Conservation (phyloP, 2,113 vertebrate genomes). For the Pandion haliaetus region DNA sequence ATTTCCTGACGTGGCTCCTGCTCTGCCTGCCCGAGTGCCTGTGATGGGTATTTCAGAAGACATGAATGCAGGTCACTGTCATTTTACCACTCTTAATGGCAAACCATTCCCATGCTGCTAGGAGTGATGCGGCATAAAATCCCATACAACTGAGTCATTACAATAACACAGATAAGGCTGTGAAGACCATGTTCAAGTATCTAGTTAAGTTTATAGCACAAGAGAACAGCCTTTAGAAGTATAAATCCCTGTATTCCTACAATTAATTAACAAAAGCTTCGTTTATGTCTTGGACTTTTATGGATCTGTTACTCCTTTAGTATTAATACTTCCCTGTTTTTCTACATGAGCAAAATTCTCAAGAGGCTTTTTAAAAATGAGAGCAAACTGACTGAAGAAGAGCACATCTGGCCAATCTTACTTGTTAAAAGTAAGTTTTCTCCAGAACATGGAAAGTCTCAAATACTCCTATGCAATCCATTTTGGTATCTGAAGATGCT, state of each 20-base stretch:
- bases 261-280: neutral
- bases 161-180: neutral
- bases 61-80: neutral
- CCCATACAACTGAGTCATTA: neutral
- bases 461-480: neutral
- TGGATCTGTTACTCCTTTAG: neutral
- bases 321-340: neutral
- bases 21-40: accelerated
- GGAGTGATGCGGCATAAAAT: neutral
- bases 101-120: neutral
- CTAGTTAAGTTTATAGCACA: neutral
- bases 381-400: neutral
- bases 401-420: neutral
- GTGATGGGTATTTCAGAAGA: neutral
- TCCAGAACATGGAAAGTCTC: neutral
- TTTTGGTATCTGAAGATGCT: neutral
- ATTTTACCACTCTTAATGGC: neutral
- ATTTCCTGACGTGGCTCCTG: neutral
- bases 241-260: neutral
- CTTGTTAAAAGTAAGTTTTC: neutral
- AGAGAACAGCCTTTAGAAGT: neutral
- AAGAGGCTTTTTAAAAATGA: neutral
- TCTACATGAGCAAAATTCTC: neutral
- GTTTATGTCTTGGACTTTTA: neutral
- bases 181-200: neutral